Conservation (phyloP, 1,140 invertebrate genomes). For the Chymomyza costata region DNA sequence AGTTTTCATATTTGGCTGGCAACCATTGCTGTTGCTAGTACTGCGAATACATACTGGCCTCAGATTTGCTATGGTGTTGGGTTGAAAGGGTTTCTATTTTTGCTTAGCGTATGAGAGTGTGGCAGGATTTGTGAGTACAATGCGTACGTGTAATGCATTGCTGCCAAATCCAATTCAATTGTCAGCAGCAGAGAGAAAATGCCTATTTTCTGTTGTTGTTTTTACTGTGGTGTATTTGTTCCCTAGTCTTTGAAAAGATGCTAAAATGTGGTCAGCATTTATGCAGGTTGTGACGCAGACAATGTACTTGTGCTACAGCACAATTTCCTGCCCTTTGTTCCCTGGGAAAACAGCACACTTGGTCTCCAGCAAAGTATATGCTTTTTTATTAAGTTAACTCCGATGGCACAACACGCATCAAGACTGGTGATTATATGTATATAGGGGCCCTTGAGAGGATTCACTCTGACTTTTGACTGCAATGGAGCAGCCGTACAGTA, state of each 20-base stretch:
- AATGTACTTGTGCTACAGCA: conserved; percentile 47
- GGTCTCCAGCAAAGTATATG: too few relatives aligned
- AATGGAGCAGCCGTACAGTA: conserved; percentile 50
- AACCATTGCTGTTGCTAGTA: conserved; percentile 21
- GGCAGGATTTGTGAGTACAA: conserved; percentile 24
- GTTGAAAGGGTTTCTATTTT: conserved; percentile 33
- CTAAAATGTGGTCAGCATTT: conserved; percentile 68
- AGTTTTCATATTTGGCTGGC: conserved; percentile 30
- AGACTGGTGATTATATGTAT: not conserved
- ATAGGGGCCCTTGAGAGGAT: conserved; percentile 1
- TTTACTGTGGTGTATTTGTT: too few relatives aligned
- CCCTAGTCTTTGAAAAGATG: not conserved
- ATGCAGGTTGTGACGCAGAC: too few relatives aligned
- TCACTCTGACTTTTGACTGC: conserved; percentile 56
- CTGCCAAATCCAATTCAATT: conserved; percentile 72
- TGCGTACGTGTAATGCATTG: not conserved
- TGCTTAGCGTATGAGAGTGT: conserved; percentile 50
- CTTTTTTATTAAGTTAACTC: too few relatives aligned
- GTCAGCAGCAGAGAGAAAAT: conserved; percentile 59
- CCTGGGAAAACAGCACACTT: not conserved
- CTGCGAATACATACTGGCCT: too few relatives aligned
- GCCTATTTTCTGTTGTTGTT: not conserved
- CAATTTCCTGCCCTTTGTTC: conserved; percentile 55
- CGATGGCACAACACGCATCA: too few relatives aligned
- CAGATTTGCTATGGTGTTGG: conserved; percentile 47